phyloP scores from a whole-genome alignment of 2,113 vertebrate genomes.

The Brienomyrus longianalis region DNA sequence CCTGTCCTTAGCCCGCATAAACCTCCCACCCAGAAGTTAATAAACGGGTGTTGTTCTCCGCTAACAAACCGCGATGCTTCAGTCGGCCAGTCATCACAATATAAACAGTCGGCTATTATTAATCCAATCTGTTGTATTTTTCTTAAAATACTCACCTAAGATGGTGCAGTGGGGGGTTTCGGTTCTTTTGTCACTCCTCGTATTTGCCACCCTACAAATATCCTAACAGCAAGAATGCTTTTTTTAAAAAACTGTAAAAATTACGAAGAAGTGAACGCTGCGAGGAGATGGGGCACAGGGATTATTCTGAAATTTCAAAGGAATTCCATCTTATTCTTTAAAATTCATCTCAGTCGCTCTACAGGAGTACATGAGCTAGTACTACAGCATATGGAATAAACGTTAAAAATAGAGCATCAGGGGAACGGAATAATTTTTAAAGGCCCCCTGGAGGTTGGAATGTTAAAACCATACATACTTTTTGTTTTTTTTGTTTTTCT shows the following conservation, averaged over 20 bases:
- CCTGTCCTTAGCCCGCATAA: too few relatives aligned
- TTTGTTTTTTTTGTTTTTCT: not conserved
- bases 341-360: not conserved
- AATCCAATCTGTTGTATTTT: not conserved
- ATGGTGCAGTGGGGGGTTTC: not conserved
- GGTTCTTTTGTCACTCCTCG: not conserved
- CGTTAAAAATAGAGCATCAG: slow-evolving; percentile 4
- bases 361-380: slow-evolving; percentile 24
- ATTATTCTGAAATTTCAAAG: not conserved
- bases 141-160: not conserved
- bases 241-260: too few relatives aligned
- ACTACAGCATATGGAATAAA: slow-evolving; percentile 24
- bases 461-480: not conserved
- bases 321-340: not conserved
- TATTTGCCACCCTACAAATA: not conserved
- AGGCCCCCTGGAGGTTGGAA: not conserved
- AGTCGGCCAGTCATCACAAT: not conserved
- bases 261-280: not conserved
- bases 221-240: not conserved
- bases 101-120: not conserved
- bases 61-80: too few relatives aligned
- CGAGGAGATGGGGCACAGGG: not conserved
- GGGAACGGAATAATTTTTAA: not conserved
- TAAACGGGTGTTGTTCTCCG: too few relatives aligned
- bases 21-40: too few relatives aligned